Percentiles rank a stretch among this genome's conserved stretches.
phyloP scores from a whole-genome alignment of 1,140 invertebrate genomes.

The Drosophila sp. region DNA sequence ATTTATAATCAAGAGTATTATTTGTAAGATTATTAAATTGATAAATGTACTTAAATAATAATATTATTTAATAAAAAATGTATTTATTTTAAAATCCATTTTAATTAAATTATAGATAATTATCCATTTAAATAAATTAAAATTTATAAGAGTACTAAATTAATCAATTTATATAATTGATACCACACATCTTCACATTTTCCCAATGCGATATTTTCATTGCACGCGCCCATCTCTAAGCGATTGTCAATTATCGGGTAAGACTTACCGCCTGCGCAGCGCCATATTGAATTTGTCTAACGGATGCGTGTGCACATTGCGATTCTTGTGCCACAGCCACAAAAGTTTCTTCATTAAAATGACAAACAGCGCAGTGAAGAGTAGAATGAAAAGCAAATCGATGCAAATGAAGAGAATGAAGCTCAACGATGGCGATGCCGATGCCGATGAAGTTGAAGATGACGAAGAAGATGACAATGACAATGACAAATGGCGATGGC shows the following conservation, averaged over 20 bases:
- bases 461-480: constrained; percentile 13
- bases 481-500: constrained; percentile 40
- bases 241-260: constrained; percentile 2
- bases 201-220: background rate
- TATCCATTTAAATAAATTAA: no score
- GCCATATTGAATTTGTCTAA: constrained; percentile 83
- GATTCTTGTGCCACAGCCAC: constrained; percentile 84
- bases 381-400: constrained; percentile 82
- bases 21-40: no score
- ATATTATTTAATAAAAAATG: no score
- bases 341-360: constrained; percentile 85
- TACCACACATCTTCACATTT: background rate
- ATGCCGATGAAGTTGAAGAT: background rate
- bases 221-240: constrained; percentile 3
- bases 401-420: constrained; percentile 81
- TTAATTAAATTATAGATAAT: no score
- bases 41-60: no score
- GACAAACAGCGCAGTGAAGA: constrained; percentile 80
- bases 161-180: no score
- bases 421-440: constrained; percentile 61
- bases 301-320: constrained; percentile 78
- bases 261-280: constrained; percentile 69
- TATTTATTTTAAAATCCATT: no score
- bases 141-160: no score
- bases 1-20: no score